Conservation (phyloP, 2,888 invertebrate genomes). For the Crematogaster levior region DNA sequence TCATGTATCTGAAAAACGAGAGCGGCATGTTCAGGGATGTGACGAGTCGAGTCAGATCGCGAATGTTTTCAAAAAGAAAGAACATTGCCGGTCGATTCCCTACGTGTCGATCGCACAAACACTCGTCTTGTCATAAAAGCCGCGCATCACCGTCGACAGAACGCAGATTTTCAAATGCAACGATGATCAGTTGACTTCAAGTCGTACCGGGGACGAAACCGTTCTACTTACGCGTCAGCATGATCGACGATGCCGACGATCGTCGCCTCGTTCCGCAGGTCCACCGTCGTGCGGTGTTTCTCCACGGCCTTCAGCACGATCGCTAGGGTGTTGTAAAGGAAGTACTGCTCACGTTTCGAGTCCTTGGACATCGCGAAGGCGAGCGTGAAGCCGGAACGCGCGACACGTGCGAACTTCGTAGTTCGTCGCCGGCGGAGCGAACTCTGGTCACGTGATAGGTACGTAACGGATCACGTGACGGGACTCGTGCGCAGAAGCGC, state of each 20-base stretch:
- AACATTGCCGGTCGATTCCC: not conserved
- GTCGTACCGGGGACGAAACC: not conserved
- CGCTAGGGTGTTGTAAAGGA: slow-evolving; percentile 88
- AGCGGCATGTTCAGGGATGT: slow-evolving; percentile 19
- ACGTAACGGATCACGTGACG: not conserved
- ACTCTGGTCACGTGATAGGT: not conserved
- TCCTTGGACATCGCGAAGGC: slow-evolving; percentile 26
- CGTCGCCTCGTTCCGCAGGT: slow-evolving; percentile 89
- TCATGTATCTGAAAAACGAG: slow-evolving; percentile 88
- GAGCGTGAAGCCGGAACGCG: not conserved
- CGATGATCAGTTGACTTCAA: not conserved
- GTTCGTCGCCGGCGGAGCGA: not conserved
- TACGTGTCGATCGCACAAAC: no score
- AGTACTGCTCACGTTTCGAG: slow-evolving; percentile 79
- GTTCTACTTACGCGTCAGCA: slow-evolving; percentile 88
- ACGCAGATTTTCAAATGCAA: not conserved
- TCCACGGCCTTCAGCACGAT: slow-evolving; percentile 89
- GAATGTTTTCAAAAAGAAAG: not conserved
- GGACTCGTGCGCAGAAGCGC: not conserved
- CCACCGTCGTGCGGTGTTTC: slow-evolving; percentile 88
- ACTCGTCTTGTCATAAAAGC: not conserved
- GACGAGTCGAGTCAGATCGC: not conserved
- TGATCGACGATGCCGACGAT: slow-evolving; percentile 88
- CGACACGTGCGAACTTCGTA: not conserved
- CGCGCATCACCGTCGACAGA: not conserved